Evolutionary conservation across 2,797 vertebrate species (phyloP).

Genomic region (Manis crassicaudata): DNA sequence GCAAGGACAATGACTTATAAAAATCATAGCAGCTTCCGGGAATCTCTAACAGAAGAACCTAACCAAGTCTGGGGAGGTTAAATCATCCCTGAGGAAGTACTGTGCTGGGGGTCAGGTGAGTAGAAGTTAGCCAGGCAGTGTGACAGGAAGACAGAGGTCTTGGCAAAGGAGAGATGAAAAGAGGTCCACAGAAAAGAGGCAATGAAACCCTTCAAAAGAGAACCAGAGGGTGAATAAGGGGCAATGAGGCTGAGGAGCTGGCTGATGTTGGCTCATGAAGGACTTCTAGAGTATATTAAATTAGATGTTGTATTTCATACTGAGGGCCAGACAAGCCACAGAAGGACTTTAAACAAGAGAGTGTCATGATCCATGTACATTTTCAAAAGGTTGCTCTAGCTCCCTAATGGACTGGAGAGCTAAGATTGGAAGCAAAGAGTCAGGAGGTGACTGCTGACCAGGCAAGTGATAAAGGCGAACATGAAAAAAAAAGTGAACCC

Average conservation of each 20-base stretch:
- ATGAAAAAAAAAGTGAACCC: neutral
- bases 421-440: neutral
- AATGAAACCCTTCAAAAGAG: neutral
- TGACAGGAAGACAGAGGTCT: neutral
- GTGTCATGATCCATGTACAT: neutral
- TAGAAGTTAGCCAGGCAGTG: neutral
- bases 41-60: neutral
- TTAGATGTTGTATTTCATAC: neutral
- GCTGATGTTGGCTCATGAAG: neutral
- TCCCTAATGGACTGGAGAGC: neutral
- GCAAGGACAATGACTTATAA: neutral
- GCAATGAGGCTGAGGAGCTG: neutral
- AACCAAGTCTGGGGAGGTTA: neutral
- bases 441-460: neutral
- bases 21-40: neutral
- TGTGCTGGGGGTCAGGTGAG: neutral
- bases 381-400: neutral
- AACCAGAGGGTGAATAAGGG: neutral
- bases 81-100: neutral
- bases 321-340: neutral
- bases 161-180: neutral
- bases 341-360: neutral
- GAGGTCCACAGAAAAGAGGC: neutral
- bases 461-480: neutral
- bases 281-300: neutral